A percentile compares a stretch with the other conserved stretches of the same genome.
Conservation (phyloP, 1,140 invertebrate species). For the Tigriopus japonicus region DNA sequence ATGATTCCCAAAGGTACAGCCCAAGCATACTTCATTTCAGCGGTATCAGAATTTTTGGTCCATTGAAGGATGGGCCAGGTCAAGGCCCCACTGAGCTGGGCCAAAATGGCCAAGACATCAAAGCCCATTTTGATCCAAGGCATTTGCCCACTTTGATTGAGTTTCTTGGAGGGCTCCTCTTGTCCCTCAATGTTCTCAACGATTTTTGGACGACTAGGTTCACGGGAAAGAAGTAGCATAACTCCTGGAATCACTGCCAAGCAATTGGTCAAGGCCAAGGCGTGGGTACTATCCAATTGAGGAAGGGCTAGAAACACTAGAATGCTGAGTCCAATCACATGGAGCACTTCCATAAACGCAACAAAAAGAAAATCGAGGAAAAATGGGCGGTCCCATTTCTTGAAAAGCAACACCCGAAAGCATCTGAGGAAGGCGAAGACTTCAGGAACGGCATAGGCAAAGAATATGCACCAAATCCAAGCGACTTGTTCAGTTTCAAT, state of each 20-base stretch:
- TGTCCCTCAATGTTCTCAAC: too few species aligned
- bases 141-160: neutral
- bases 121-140: neutral
- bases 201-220: neutral
- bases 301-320: slow-evolving; percentile 71
- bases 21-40: slow-evolving; percentile 19
- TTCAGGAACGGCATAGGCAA: slow-evolving; percentile 66
- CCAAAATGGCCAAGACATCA: neutral
- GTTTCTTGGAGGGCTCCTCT: too few species aligned
- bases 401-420: slow-evolving; percentile 73
- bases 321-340: slow-evolving; percentile 60
- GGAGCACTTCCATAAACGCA: slow-evolving; percentile 61
- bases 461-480: slow-evolving; percentile 81
- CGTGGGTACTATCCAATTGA: slow-evolving; percentile 72
- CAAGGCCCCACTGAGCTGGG: neutral
- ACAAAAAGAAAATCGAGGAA: slow-evolving; percentile 43
- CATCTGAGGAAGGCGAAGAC: slow-evolving; percentile 55
- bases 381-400: slow-evolving; percentile 22
- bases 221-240: slow-evolving; percentile 21
- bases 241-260: slow-evolving; percentile 71
- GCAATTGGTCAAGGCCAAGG: slow-evolving; percentile 80
- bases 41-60: neutral
- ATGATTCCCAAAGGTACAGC: slow-evolving; percentile 28
- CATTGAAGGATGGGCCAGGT: slow-evolving; percentile 1
- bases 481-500: slow-evolving; percentile 57